Evolutionary conservation across 2,113 vertebrate genomes (phyloP), one percentile per base, ranked within the genome.

Genomic region (Nycticorax nycticorax): DNA sequence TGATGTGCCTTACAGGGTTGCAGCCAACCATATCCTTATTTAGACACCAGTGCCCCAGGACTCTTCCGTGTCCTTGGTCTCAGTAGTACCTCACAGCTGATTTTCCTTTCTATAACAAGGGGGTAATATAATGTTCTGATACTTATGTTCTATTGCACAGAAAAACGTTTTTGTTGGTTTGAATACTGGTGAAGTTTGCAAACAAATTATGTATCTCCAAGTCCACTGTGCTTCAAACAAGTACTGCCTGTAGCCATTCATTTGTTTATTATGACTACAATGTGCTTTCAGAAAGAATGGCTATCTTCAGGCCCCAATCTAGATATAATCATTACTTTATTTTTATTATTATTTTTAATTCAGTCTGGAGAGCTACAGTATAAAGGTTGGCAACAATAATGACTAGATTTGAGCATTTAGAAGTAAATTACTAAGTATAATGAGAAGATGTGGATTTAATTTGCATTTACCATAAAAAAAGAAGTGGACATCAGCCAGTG

Each of bases 401-500:
- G 21, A 81, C 43, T 86, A 93, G 48, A 94, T 95, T 91, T 96
- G 63, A 96, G 30, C 56, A 96, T 95, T 97, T 95, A 93, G 33
- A 97, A 95, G 47, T 92, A 89, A 96, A 96, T 91, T 88, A 92
- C 82, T 92, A 95, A 96, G 82, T 79, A 95, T 96, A 96, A 97
- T 96, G 68, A 94, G 92, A 95, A 95, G 82, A 97, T 93, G 41
- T 93, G 84, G 50, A 93, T 88, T 96, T 94, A 93, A 97, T 98
- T 98, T 97, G 52, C 76, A 85, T 96, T 96, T 96, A 87, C 67
- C 75, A 93, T 96, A 55, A 94, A 97, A 77, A 75, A 94, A 95
- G 81, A 88, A 96, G 94, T 98, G 97, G 97, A 94, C 97, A 98
- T 98, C 97, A 98, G 95, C 98, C 98, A 98, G 86, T 47, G 60